phyloP scores from a whole-genome alignment of 2,797 vertebrate genomes.

The Pipistrellus kuhlii region DNA sequence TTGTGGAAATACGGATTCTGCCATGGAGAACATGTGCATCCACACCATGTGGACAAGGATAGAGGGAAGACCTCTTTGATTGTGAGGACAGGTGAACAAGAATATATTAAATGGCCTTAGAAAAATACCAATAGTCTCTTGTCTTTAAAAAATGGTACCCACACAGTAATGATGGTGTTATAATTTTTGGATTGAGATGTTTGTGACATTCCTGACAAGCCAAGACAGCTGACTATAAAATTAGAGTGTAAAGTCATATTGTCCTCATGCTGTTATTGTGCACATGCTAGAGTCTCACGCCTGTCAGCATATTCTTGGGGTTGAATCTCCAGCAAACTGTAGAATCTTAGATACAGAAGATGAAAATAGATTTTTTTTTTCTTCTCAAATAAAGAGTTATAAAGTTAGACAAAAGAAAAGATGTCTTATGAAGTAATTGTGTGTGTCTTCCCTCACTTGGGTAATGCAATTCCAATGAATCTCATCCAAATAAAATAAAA shows the following conservation, averaged over 20 bases:
- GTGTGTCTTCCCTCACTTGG: neutral
- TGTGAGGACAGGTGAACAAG: slow-evolving; percentile 93
- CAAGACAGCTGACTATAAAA: slow-evolving; percentile 96
- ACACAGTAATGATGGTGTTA: slow-evolving; percentile 95
- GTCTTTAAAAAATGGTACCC: slow-evolving; percentile 92
- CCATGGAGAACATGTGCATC: slow-evolving; percentile 95
- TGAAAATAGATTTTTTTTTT: slow-evolving; percentile 92
- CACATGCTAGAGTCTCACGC: slow-evolving; percentile 96
- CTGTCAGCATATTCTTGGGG: slow-evolving; percentile 94
- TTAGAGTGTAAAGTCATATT: slow-evolving; percentile 98
- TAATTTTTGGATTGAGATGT: slow-evolving; percentile 96
- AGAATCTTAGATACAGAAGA: slow-evolving; percentile 93
- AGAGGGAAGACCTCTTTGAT: slow-evolving; percentile 94
- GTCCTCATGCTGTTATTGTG: slow-evolving; percentile 96
- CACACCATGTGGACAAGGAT: slow-evolving; percentile 98
- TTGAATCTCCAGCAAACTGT: slow-evolving; percentile 94
- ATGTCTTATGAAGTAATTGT: neutral
- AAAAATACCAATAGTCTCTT: slow-evolving; percentile 94
- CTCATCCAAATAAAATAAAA: neutral
- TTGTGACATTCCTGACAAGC: slow-evolving; percentile 96
- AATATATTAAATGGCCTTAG: slow-evolving; percentile 94
- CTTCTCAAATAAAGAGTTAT: slow-evolving; percentile 88
- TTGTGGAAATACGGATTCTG: slow-evolving; percentile 98
- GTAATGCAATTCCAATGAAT: neutral
- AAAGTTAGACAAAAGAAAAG: neutral